These are phyloP conservation scores for Heterochromis multidens DNA, from an alignment of 2,113 vertebrate genomes.

Conservation along the genomic window DNA sequence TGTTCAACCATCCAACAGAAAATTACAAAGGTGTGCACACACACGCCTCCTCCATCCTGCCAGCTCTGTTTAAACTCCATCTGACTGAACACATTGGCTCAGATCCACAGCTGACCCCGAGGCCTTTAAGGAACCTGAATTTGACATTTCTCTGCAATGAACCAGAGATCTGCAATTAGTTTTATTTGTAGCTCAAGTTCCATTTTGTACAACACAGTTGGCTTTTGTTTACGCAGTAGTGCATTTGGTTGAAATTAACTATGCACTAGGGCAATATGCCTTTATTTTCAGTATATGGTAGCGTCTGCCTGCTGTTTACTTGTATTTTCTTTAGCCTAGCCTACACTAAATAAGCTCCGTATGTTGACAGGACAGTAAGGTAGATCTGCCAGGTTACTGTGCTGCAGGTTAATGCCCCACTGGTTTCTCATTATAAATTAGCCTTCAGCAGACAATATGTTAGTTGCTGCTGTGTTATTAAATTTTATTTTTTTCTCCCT, in stretches of 20 bases:
- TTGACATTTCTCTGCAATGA: background rate
- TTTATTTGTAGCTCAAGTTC: background rate
- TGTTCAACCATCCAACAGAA: constrained; percentile 6
- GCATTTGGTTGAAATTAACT: background rate
- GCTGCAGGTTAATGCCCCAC: background rate
- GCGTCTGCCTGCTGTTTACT: background rate
- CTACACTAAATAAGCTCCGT: background rate
- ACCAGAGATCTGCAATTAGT: background rate
- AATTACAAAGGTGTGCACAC: constrained; percentile 15
- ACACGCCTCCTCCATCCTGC: background rate
- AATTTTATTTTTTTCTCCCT: background rate
- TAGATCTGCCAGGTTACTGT: background rate
- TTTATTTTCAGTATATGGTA: background rate
- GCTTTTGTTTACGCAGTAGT: background rate
- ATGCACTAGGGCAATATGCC: background rate
- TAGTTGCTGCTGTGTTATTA: background rate
- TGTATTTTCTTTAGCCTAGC: background rate
- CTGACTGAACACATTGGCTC: constrained; percentile 1
- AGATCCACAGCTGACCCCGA: background rate
- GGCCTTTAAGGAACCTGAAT: background rate
- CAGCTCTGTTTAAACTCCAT: constrained; percentile 11
- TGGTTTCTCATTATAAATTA: constrained; percentile 9
- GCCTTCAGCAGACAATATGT: background rate
- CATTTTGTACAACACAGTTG: background rate
- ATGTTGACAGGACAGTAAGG: background rate